Percentiles rank a stretch among this genome's conserved stretches.
These are phyloP conservation scores for Rhizoglyphus robini DNA, from an alignment of 1,140 invertebrate genomes.

Conservation along the genomic window DNA sequence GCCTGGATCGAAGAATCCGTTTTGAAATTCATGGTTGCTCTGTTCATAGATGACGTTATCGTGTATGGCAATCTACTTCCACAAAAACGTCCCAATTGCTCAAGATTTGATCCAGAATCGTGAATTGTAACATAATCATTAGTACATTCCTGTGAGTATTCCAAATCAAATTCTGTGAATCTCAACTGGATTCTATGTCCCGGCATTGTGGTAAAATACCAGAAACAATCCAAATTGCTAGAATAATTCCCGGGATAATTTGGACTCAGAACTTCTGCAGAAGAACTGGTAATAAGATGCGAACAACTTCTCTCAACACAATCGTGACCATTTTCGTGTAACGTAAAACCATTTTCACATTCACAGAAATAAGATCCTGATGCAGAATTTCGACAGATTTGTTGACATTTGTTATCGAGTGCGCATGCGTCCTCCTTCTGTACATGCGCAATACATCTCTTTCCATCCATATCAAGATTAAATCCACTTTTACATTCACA, in stretches of 20 bases:
- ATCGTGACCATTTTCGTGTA: constrained; percentile 84
- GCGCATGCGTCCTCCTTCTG: constrained; percentile 96
- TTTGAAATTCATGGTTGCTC: constrained; percentile 90
- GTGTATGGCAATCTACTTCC: constrained; percentile 76
- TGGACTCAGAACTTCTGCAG: constrained; percentile 67
- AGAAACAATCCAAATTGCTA: constrained; percentile 84
- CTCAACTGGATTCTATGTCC: constrained; percentile 86
- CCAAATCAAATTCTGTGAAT: constrained; percentile 85
- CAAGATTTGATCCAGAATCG: constrained; percentile 65
- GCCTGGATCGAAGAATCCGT: constrained; percentile 84
- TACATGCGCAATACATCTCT: too few species aligned
- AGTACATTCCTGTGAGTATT: constrained; percentile 87
- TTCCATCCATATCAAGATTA: constrained; percentile 89
- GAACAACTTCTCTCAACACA: constrained; percentile 76
- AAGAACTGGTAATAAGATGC: constrained; percentile 37
- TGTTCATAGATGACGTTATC: constrained; percentile 72
- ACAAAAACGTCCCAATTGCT: constrained; percentile 84
- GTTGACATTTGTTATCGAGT: constrained; percentile 91
- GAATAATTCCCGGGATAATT: constrained; percentile 93
- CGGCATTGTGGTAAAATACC: constrained; percentile 88
- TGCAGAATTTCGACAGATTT: constrained; percentile 89
- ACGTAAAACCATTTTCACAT: constrained; percentile 86
- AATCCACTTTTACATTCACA: constrained; percentile 89
- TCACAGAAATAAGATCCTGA: constrained; percentile 85
- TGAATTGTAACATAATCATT: constrained; percentile 89